Percentiles rank a stretch among this genome's conserved stretches.
Evolutionary conservation across 2,113 vertebrate genomes (phyloP).

Genomic region (Istiophorus platypterus): DNA sequence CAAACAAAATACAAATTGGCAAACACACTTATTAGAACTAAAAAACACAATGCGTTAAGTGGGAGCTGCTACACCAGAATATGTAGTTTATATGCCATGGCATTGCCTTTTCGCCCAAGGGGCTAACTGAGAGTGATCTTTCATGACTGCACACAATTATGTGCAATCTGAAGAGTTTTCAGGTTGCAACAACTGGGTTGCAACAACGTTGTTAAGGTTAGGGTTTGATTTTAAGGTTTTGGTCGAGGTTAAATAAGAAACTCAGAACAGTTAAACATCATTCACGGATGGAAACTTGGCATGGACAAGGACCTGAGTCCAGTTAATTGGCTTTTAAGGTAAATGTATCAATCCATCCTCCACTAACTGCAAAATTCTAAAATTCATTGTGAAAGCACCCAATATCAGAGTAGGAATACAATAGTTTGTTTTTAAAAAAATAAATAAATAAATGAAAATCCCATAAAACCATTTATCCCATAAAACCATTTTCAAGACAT

Average conservation of each 20-base stretch:
- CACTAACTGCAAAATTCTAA: conserved; percentile 1
- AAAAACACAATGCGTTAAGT: neutral
- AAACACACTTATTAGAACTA: neutral
- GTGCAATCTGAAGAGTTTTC: neutral
- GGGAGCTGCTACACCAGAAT: neutral
- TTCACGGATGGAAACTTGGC: neutral
- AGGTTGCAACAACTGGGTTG: no score
- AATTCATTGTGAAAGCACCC: neutral
- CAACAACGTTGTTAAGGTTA: neutral
- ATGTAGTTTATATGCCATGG: neutral
- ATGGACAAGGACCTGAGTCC: neutral
- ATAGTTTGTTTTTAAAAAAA: conserved; percentile 17
- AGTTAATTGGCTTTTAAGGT: conserved; percentile 14
- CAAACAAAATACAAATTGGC: neutral
- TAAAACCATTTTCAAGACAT: conserved; percentile 35
- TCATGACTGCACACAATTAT: neutral
- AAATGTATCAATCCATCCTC: conserved; percentile 3
- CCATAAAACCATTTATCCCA: neutral
- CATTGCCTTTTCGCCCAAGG: neutral
- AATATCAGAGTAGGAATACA: conserved; percentile 5
- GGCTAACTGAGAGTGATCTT: neutral
- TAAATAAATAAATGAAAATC: neutral
- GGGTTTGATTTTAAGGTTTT: neutral
- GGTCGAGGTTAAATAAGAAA: neutral
- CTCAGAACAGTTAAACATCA: neutral